Conservation (phyloP, 2,888 invertebrate genomes). For the Aphidoletes aphidimyza region DNA sequence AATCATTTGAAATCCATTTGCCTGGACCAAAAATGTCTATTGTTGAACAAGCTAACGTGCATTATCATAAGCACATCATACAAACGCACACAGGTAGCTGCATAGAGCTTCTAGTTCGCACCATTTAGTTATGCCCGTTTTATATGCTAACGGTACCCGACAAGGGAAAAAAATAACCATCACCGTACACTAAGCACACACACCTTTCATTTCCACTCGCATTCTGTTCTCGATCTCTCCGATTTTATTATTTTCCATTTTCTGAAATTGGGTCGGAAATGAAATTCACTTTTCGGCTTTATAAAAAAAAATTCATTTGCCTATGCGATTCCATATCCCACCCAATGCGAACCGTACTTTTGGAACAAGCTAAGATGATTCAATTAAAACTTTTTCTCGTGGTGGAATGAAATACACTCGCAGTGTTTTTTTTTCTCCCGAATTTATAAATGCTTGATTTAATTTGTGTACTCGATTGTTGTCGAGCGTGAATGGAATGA, state of each 20-base stretch:
- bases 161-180: neutral
- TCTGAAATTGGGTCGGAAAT: conserved; percentile 42
- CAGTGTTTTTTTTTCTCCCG: neutral
- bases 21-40: neutral
- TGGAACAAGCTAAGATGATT: conserved; percentile 41
- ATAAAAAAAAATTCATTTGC: neutral
- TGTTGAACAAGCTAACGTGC: neutral
- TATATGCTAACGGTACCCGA: neutral
- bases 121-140: neutral
- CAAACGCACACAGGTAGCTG: neutral
- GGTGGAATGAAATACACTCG: neutral
- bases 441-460: conserved; percentile 29
- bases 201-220: conserved; percentile 9
- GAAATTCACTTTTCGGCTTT: conserved; percentile 39
- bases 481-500: neutral
- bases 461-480: neutral
- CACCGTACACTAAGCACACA: neutral
- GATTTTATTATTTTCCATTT: conserved; percentile 44
- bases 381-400: conserved; percentile 12
- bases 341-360: neutral
- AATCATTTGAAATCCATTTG: conserved; percentile 15
- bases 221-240: conserved; percentile 1
- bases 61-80: neutral
- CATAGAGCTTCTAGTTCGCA: neutral
- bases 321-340: neutral